Evolutionary conservation across 1,140 invertebrate species (phyloP).

Genomic region (Metopolophium dirhodum): DNA sequence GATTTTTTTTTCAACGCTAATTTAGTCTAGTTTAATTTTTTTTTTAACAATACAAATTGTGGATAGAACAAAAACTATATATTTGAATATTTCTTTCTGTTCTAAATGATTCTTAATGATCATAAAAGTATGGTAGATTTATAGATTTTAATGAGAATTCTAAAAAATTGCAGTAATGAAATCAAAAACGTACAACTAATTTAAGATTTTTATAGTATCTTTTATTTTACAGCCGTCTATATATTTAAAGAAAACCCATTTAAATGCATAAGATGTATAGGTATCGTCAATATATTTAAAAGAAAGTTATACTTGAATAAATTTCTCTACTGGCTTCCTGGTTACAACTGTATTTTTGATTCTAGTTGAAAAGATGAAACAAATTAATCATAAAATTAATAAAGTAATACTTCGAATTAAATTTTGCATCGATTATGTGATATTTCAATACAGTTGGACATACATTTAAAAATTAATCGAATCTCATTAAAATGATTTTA

Average conservation of each 20-base stretch:
- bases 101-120: neutral
- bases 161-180: neutral
- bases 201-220: neutral
- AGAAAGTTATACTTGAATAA: neutral
- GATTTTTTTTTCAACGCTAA: neutral
- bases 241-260: neutral
- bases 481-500: neutral
- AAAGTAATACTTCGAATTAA: neutral
- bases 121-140: neutral
- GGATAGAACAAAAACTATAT: no score
- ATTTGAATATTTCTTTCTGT: neutral
- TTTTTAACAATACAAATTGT: neutral
- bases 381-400: neutral
- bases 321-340: neutral
- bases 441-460: no score
- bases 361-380: no score
- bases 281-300: neutral
- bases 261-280: neutral
- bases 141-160: neutral
- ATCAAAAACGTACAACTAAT: neutral
- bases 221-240: neutral
- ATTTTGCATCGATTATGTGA: no score
- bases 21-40: neutral
- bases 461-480: neutral
- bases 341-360: neutral